Percentiles rank a stretch among this genome's conserved stretches.
Conservation (phyloP, 2,797 vertebrate species). For the Chaetodon trifasciatus region DNA sequence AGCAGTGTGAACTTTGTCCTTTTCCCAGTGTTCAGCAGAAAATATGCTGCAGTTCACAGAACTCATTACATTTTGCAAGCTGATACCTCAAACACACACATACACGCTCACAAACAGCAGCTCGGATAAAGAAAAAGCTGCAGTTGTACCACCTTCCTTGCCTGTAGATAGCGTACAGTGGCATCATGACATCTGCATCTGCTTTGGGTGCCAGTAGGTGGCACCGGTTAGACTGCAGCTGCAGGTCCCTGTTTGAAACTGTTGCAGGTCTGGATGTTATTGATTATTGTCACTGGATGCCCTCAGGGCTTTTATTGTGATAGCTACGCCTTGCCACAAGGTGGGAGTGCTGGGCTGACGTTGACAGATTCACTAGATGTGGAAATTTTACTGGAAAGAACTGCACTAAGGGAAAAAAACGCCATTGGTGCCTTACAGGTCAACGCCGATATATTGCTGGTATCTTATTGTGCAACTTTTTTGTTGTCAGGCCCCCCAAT, state of each 20-base stretch:
- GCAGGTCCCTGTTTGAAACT: not conserved
- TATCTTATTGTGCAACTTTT: not conserved
- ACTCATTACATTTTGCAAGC: not conserved
- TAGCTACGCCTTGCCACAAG: constrained; percentile 68
- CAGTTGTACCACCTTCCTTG: not conserved
- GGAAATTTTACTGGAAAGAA: constrained; percentile 13
- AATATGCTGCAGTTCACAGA: not conserved
- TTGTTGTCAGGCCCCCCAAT: not conserved
- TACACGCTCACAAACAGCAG: not conserved
- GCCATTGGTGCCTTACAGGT: constrained; percentile 24
- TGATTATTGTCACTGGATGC: not conserved
- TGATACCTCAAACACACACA: not conserved
- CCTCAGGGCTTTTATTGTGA: constrained; percentile 14
- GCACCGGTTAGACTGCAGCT: not conserved
- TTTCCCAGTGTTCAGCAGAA: not conserved
- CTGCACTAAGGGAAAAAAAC: not conserved
- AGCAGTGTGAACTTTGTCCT: not conserved
- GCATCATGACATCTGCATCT: not conserved
- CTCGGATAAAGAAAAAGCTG: not conserved
- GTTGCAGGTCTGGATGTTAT: not conserved
- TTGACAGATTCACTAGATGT: not conserved
- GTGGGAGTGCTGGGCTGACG: constrained; percentile 59
- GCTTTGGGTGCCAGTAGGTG: not conserved
- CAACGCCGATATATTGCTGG: not conserved
- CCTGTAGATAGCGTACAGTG: constrained; percentile 9